Evolutionary conservation across 2,113 vertebrate species (phyloP).

Genomic region (Pantherophis guttatus): DNA sequence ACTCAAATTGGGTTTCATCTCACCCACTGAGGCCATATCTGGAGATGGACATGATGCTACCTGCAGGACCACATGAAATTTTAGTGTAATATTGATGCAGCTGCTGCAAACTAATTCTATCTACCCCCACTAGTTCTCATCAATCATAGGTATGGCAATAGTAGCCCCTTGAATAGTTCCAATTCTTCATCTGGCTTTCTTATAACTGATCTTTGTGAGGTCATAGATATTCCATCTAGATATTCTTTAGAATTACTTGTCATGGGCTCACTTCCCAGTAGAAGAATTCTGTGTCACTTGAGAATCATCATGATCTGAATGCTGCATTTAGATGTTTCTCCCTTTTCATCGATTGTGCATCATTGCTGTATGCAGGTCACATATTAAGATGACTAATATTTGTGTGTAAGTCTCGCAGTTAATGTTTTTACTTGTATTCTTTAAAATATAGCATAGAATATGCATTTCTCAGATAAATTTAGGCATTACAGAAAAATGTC

Average conservation of each 20-base stretch:
- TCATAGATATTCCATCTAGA: neutral
- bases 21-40: neutral
- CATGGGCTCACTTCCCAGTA: neutral
- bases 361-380: neutral
- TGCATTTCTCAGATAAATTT: neutral
- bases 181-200: neutral
- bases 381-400: neutral
- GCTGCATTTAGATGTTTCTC: neutral
- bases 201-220: slow-evolving; percentile 4
- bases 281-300: neutral
- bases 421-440: neutral
- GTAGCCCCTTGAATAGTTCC: neutral
- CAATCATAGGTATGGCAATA: neutral
- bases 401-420: neutral
- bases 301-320: neutral
- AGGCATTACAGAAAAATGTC: neutral
- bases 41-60: neutral
- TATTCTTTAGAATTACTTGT: neutral
- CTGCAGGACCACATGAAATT: neutral
- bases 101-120: neutral
- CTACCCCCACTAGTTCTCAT: neutral
- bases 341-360: neutral
- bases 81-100: neutral
- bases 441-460: neutral
- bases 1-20: neutral